Conservation (phyloP, 2,113 vertebrate genomes). For the Thomomys bottae region DNA sequence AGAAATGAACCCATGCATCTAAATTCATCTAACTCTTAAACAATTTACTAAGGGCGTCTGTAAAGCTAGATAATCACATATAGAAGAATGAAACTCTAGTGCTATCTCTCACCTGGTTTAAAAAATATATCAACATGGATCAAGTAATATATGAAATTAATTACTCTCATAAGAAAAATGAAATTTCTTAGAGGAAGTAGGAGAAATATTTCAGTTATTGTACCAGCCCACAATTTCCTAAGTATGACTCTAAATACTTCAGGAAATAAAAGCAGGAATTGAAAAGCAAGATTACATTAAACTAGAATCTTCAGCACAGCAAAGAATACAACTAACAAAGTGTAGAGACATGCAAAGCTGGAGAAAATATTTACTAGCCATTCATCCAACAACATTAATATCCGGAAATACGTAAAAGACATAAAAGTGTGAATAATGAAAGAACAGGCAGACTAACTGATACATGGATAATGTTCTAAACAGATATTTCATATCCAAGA, state of each 20-base stretch:
- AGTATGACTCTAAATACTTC: background rate
- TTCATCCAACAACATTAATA: background rate
- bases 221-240: too few species aligned
- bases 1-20: too few species aligned
- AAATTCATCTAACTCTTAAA: background rate
- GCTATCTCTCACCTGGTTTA: background rate
- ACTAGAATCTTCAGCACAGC: background rate
- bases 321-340: background rate
- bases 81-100: background rate
- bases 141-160: too few species aligned
- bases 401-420: background rate
- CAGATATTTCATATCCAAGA: background rate
- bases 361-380: background rate
- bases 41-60: background rate
- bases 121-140: too few species aligned
- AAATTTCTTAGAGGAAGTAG: too few species aligned
- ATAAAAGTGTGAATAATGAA: background rate
- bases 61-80: background rate
- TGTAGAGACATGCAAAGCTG: accelerated
- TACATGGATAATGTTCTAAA: background rate
- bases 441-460: background rate
- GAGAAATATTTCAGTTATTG: too few species aligned
- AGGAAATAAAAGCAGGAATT: background rate
- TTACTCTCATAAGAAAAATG: too few species aligned
- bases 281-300: background rate